These are phyloP conservation scores for Gymnarchus niloticus DNA, from an alignment of 2,113 vertebrate genomes.

Conservation along the genomic window DNA sequence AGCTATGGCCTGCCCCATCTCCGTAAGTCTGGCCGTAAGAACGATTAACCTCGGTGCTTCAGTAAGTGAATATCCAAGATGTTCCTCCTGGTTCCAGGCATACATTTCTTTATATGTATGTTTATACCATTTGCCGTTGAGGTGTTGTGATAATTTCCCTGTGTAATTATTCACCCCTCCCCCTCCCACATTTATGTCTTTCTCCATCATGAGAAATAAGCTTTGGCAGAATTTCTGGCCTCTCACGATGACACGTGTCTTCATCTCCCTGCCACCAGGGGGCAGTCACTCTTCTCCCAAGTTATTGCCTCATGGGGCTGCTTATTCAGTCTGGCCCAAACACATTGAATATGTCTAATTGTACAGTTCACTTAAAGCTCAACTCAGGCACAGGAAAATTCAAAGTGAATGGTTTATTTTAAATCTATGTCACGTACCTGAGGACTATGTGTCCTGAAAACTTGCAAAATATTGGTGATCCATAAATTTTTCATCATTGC, in stretches of 20 bases:
- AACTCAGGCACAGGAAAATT: neutral
- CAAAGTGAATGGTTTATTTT: neutral
- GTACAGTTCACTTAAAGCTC: neutral
- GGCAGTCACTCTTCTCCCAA: neutral
- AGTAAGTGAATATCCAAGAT: neutral
- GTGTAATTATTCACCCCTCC: no score
- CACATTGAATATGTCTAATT: neutral
- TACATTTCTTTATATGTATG: no score
- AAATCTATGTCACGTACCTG: neutral
- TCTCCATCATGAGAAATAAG: neutral
- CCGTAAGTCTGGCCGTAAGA: neutral
- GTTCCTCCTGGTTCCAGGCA: neutral
- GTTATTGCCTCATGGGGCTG: neutral
- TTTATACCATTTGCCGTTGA: no score
- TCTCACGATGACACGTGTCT: neutral
- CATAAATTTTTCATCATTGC: neutral
- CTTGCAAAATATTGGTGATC: neutral
- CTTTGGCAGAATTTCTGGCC: neutral
- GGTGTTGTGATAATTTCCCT: no score
- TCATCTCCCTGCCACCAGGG: neutral
- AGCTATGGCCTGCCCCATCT: neutral
- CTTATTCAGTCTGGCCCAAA: neutral
- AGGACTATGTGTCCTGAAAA: neutral
- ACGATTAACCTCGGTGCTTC: neutral
- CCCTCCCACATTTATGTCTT: neutral